A percentile compares a stretch with the other conserved stretches of the same genome.
phyloP scores from a whole-genome alignment of 2,113 vertebrate genomes.

The Melospiza melodia region DNA sequence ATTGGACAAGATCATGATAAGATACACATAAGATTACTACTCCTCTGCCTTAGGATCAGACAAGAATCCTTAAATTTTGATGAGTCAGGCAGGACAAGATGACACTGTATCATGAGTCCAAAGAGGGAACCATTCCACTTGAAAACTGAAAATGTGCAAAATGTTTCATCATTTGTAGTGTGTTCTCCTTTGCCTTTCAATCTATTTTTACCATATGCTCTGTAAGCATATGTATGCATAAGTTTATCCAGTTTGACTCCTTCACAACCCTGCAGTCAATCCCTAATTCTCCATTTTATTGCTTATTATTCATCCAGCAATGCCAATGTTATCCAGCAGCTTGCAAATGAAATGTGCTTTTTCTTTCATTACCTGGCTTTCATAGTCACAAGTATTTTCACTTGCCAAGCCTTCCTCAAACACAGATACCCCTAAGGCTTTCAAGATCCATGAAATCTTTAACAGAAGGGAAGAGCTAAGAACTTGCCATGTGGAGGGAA shows the following conservation, averaged over 20 bases:
- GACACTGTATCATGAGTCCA: not conserved
- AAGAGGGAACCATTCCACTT: not conserved
- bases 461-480: not conserved
- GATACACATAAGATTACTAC: accelerated
- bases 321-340: not conserved
- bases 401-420: not conserved
- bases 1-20: not conserved
- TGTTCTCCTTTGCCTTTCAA: not conserved
- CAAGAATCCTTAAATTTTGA: not conserved
- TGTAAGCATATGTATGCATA: not conserved
- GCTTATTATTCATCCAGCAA: not conserved
- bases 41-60: not conserved
- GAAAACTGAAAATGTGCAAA: not conserved
- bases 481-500: not conserved
- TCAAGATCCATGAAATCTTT: not conserved
- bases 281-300: not conserved
- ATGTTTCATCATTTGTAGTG: not conserved
- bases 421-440: not conserved
- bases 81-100: not conserved
- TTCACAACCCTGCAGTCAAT: not conserved
- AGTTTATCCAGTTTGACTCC: not conserved
- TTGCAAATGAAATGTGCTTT: not conserved
- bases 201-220: not conserved
- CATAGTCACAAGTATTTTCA: not conserved
- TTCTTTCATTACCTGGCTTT: not conserved